Conservation (phyloP, 2,113 vertebrate genomes). For the Psittacula cyanocephala region DNA sequence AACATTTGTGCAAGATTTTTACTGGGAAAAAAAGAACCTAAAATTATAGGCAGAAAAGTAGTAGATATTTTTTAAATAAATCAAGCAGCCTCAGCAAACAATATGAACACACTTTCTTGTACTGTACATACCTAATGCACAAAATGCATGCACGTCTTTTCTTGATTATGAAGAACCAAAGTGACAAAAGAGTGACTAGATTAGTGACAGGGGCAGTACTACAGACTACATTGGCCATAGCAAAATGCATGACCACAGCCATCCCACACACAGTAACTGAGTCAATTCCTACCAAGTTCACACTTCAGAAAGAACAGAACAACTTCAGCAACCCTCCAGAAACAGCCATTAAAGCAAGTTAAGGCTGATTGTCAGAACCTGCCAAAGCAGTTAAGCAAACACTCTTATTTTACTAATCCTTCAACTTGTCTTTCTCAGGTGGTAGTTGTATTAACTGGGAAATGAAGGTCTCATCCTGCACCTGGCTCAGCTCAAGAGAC, state of each 20-base stretch:
- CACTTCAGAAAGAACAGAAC: background rate
- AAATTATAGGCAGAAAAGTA: background rate
- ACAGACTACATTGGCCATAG: background rate
- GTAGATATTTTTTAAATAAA: background rate
- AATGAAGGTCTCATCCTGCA: rapidly evolving
- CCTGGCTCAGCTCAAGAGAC: background rate
- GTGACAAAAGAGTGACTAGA: background rate
- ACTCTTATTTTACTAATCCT: background rate
- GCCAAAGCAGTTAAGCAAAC: background rate
- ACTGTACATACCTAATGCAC: background rate
- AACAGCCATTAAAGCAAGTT: background rate
- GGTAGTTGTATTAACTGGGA: background rate
- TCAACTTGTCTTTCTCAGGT: background rate
- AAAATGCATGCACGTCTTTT: background rate
- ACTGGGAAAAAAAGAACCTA: background rate
- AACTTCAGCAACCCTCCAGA: background rate
- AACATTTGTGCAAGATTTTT: constrained; percentile 5
- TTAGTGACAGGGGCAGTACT: background rate
- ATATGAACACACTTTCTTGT: background rate
- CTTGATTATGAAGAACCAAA: background rate
- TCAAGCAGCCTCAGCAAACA: background rate
- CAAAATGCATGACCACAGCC: background rate
- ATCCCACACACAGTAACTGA: rapidly evolving
- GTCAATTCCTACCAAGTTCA: background rate
- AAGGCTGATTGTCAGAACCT: background rate